A percentile compares a stretch with the other conserved stretches of the same genome.
These are phyloP conservation scores for Metalampra italica DNA, from an alignment of 2,888 invertebrate species.

Conservation along the genomic window DNA sequence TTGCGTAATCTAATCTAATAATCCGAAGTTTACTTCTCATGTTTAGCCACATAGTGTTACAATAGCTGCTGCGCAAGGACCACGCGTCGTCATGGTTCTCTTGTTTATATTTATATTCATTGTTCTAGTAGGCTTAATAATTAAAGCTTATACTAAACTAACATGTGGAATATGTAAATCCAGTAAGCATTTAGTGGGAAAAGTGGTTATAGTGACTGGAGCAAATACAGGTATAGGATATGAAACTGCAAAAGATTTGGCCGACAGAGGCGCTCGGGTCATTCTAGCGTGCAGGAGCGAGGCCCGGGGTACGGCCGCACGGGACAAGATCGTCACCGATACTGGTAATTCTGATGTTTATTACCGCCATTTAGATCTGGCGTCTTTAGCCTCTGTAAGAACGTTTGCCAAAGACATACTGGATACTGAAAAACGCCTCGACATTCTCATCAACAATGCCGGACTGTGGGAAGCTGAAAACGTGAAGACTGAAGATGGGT, in stretches of 20 bases:
- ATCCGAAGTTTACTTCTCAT: too few relatives aligned
- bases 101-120: not conserved
- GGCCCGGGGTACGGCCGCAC: slow-evolving; percentile 79
- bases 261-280: slow-evolving; percentile 84
- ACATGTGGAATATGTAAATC: slow-evolving; percentile 44
- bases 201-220: slow-evolving; percentile 90
- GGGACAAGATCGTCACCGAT: slow-evolving; percentile 33
- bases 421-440: slow-evolving; percentile 67
- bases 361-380: slow-evolving; percentile 56
- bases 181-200: slow-evolving; percentile 81
- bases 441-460: slow-evolving; percentile 82
- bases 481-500: slow-evolving; percentile 77
- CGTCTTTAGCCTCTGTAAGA: slow-evolving; percentile 65
- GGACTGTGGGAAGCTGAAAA: slow-evolving; percentile 60
- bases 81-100: too few relatives aligned
- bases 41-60: too few relatives aligned
- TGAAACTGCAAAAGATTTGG: slow-evolving; percentile 85
- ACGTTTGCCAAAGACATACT: slow-evolving; percentile 79
- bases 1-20: too few relatives aligned
- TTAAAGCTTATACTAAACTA: slow-evolving; percentile 19
- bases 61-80: too few relatives aligned
- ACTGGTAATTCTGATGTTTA: slow-evolving; percentile 27
- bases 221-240: slow-evolving; percentile 89
- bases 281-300: slow-evolving; percentile 89
- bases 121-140: slow-evolving; percentile 2